phyloP scores from a whole-genome alignment of 2,113 vertebrate species.

The western clawed frog (Xenopus tropicalis) region DNA sequence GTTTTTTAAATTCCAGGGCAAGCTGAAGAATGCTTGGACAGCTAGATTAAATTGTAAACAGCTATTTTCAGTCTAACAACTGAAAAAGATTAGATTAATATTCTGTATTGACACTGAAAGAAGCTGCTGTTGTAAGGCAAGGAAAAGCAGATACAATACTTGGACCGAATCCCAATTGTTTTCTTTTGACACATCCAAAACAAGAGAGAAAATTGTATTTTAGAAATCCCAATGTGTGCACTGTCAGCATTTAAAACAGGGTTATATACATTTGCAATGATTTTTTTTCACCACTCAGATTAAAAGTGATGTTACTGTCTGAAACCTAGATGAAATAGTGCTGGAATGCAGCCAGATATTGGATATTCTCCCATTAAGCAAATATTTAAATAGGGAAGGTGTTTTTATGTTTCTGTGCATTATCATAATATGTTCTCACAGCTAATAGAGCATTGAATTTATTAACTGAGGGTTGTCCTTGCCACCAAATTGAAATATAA shows the following conservation, averaged over 20 bases:
- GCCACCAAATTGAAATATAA: not conserved
- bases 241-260: not conserved
- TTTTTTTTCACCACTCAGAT: not conserved
- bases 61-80: not conserved
- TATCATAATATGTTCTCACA: not conserved
- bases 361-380: not conserved
- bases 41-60: conserved; percentile 4
- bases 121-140: not conserved
- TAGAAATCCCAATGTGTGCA: not conserved
- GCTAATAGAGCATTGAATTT: not conserved
- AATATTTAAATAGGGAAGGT: not conserved
- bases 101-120: not conserved
- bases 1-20: conserved; percentile 44
- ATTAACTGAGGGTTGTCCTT: not conserved
- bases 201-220: conserved; percentile 2
- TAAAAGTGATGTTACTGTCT: conserved; percentile 5
- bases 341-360: not conserved
- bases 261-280: not conserved
- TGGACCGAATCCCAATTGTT: conserved; percentile 5
- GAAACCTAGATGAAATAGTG: not conserved
- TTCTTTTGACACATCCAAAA: conserved; percentile 4
- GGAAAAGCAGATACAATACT: not conserved
- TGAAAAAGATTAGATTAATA: not conserved
- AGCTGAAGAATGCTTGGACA: conserved; percentile 30
- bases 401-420: not conserved